Percentiles rank a stretch among this genome's conserved stretches.
Evolutionary conservation across 2,888 invertebrate species (phyloP).

Genomic region (Drosophila flavopinicola): DNA sequence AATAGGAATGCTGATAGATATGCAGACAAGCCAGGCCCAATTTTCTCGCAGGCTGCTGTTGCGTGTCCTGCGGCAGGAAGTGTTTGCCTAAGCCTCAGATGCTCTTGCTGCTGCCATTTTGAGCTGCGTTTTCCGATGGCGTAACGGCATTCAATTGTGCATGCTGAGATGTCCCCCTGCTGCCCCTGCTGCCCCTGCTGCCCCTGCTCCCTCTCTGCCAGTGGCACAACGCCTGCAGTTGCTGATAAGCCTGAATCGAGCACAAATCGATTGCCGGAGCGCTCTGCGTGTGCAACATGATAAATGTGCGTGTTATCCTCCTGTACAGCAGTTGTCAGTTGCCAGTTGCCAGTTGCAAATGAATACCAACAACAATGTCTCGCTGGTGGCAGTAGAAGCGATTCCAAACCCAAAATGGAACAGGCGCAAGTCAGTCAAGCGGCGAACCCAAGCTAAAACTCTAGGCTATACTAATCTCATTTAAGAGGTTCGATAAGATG

Average conservation of each 20-base stretch:
- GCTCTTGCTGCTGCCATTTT: constrained; percentile 29
- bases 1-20: constrained; percentile 65
- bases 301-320: constrained; percentile 72
- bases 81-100: constrained; percentile 35
- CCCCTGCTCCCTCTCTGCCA: neutral
- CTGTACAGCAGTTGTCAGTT: constrained; percentile 64
- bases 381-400: constrained; percentile 24
- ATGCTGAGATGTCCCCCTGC: constrained; percentile 38
- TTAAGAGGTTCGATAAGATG: constrained; percentile 13
- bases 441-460: constrained; percentile 22
- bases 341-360: constrained; percentile 76
- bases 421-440: constrained; percentile 1
- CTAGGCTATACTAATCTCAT: constrained; percentile 11
- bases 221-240: constrained; percentile 16
- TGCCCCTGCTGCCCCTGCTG: too few species aligned
- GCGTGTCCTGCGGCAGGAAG: constrained; percentile 60
- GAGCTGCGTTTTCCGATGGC: constrained; percentile 33
- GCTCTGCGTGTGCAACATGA: constrained; percentile 70
- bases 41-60: constrained; percentile 41
- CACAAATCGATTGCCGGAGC: constrained; percentile 70
- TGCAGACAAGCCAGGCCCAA: constrained; percentile 53
- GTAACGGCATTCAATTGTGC: constrained; percentile 73
- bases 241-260: constrained; percentile 72
- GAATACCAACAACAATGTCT: constrained; percentile 44
- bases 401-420: constrained; percentile 22